Conservation (phyloP, 2,797 vertebrate genomes). For the Dendrocincla tyrannina region DNA sequence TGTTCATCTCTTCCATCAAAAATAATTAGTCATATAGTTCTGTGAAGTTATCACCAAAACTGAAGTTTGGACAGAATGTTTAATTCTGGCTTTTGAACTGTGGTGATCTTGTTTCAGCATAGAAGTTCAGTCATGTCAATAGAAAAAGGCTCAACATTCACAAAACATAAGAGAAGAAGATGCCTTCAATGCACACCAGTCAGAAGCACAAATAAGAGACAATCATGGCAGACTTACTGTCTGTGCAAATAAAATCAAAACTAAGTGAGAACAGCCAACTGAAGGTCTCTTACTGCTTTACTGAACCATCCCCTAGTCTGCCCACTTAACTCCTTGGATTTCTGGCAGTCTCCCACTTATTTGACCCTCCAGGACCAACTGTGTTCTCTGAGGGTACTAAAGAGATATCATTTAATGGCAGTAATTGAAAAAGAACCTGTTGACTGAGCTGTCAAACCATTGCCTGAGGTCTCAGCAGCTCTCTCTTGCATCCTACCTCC, state of each 20-base stretch:
- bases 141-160: not conserved
- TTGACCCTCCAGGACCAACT: not conserved
- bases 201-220: not conserved
- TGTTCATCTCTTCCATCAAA: conserved; percentile 12
- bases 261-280: not conserved
- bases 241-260: not conserved
- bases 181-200: rapidly evolving
- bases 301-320: not conserved
- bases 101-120: not conserved
- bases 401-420: not conserved
- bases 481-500: conserved; percentile 1
- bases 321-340: not conserved
- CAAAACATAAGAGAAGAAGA: not conserved
- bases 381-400: not conserved
- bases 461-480: conserved; percentile 15
- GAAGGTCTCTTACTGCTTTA: not conserved
- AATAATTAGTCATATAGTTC: conserved; percentile 29
- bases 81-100: not conserved
- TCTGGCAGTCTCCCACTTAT: not conserved
- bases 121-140: not conserved
- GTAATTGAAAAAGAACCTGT: not conserved
- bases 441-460: conserved; percentile 7
- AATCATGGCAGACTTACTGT: not conserved
- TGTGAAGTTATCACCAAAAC: not conserved
- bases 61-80: not conserved